Conservation (phyloP, 2,888 invertebrate genomes). For the Diploptera punctata region DNA sequence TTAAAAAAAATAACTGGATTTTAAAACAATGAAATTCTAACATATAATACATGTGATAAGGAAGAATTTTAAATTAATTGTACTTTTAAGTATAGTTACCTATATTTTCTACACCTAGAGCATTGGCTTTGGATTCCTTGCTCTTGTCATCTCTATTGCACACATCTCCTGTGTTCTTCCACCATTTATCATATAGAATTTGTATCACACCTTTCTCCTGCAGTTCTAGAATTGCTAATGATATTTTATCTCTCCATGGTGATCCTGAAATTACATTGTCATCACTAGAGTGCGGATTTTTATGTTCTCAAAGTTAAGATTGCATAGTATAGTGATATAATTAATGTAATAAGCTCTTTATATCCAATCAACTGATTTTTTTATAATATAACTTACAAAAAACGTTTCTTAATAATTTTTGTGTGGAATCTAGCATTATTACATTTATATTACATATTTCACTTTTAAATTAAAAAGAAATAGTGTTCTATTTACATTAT, state of each 20-base stretch:
- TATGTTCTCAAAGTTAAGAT: too few species aligned
- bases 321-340: too few species aligned
- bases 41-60: background rate
- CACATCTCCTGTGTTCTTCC: constrained; percentile 94
- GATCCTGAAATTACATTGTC: constrained; percentile 69
- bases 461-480: too few species aligned
- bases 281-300: too few species aligned
- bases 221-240: constrained; percentile 90
- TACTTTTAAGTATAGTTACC: constrained; percentile 61
- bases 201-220: constrained; percentile 95
- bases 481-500: too few species aligned
- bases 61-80: background rate
- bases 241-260: constrained; percentile 97
- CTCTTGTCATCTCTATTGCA: constrained; percentile 87
- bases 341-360: too few species aligned
- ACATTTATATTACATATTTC: too few species aligned
- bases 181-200: constrained; percentile 96
- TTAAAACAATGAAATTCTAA: too few species aligned
- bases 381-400: too few species aligned
- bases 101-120: constrained; percentile 88
- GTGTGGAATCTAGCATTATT: too few species aligned
- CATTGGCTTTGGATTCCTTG: constrained; percentile 92
- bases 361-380: too few species aligned
- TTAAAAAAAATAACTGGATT: constrained; percentile 1
- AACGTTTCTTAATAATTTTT: too few species aligned